Evolutionary conservation across 2,888 invertebrate genomes (phyloP).

Genomic region (Sabatieria punctata): DNA sequence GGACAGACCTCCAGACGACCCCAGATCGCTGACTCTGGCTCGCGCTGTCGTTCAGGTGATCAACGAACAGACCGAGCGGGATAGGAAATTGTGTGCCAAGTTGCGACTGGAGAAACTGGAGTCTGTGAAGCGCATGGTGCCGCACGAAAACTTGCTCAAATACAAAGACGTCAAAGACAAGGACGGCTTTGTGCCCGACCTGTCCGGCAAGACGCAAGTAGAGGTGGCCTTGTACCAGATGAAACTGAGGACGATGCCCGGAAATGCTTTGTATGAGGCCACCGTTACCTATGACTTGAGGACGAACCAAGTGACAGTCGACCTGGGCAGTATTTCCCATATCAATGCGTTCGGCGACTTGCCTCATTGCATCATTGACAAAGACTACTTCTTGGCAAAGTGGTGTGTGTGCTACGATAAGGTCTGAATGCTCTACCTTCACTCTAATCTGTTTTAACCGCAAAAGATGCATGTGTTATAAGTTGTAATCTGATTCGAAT

Average conservation of each 20-base stretch:
- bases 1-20: slow-evolving; percentile 41
- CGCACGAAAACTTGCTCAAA: slow-evolving; percentile 39
- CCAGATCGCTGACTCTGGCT: slow-evolving; percentile 42
- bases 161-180: slow-evolving; percentile 44
- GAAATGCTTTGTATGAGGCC: slow-evolving; percentile 61
- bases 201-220: slow-evolving; percentile 46
- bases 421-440: no score
- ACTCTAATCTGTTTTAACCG: no score
- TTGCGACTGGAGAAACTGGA: not conserved
- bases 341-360: no score
- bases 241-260: slow-evolving; percentile 55
- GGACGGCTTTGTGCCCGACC: slow-evolving; percentile 67
- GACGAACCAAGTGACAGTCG: no score
- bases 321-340: no score
- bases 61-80: slow-evolving; percentile 37
- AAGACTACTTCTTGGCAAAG: no score
- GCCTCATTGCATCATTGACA: no score
- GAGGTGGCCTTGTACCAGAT: slow-evolving; percentile 55
- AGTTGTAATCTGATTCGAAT: no score
- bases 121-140: slow-evolving; percentile 38
- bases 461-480: no score
- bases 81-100: slow-evolving; percentile 29
- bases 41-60: slow-evolving; percentile 29
- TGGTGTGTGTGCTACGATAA: no score
- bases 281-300: slow-evolving; percentile 30